Percentiles rank a stretch among this genome's conserved stretches.
These are phyloP conservation scores for Lamellibrachia satsuma DNA, from an alignment of 2,888 invertebrate genomes.

Conservation along the genomic window DNA sequence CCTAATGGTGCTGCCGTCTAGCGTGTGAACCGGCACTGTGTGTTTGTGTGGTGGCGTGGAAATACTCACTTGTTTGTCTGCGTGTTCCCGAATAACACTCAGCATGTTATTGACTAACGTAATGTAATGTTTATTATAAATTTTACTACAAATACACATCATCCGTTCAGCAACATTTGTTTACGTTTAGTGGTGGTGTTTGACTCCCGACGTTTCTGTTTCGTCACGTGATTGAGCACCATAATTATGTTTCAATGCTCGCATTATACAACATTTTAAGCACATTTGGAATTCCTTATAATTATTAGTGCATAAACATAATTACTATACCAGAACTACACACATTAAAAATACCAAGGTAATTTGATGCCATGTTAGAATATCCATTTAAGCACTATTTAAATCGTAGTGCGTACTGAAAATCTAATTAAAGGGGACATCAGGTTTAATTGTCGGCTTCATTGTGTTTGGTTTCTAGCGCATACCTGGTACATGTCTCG, in stretches of 20 bases:
- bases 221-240: too few species aligned
- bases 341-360: too few species aligned
- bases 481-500: not conserved
- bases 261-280: not conserved
- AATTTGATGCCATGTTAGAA: too few species aligned
- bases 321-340: too few species aligned
- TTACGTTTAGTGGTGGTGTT: too few species aligned
- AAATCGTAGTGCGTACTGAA: not conserved
- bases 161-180: too few species aligned
- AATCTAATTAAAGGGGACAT: not conserved
- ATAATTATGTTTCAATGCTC: too few species aligned
- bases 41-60: slow-evolving; percentile 9
- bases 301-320: not conserved
- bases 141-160: not conserved
- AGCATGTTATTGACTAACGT: not conserved
- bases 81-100: not conserved
- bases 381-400: too few species aligned
- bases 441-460: not conserved
- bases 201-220: too few species aligned
- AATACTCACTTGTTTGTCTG: not conserved
- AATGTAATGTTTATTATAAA: not conserved
- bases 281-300: not conserved
- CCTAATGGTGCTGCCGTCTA: slow-evolving; percentile 3
- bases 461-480: not conserved
- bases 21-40: slow-evolving; percentile 1